Base-by-base conservation (phyloP, 2,113 vertebrate species). In the Hepsetus odoe region DNA sequence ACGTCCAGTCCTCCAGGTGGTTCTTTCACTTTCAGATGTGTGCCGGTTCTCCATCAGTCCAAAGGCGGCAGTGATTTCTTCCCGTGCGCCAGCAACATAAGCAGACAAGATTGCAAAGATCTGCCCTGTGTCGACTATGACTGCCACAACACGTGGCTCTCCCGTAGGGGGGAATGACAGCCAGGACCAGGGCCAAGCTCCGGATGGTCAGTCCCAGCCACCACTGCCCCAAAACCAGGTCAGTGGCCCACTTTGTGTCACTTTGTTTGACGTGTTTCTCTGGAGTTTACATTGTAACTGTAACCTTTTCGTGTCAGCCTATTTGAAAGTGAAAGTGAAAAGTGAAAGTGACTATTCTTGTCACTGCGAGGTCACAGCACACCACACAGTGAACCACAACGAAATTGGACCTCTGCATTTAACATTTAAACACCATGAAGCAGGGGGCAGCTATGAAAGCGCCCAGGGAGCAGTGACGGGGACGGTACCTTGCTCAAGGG, bases 91-190 rank as follows among this genome's bases (percentile, higher is more conserved):
- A 93, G 94, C 97, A 93, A 97, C 96, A 92, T 99, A 98, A 98
- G 93, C 95, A 96, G 97, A 98, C 97, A 99, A 99, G 96, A 99
- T 99, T 99, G 97, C 98, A 98, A 99, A 98, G 95, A 98, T 99
- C 95, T 99, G 97, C 95, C 97, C 97, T 85, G 96, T 98, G 95
- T 97, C 98, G 97, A 99, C 95, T 96, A 99, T 99, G 98, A 99
- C 98, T 92, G 98, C 98, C 97, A 99, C 98, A 93, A 99, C 98
- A 91, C 98, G 98, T 98, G 98, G 98, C 96, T 99, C 98, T 96
- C 98, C 98, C 16, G 97, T 99, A 92, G 98, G 98, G 94, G 97
- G 98, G 94, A 99, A 99, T 94, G 98, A 99, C 84, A 98, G 93
- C 92, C 98, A 99, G 93, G 97, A 96, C 93, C 97, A 98, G 89